phyloP scores from a whole-genome alignment of 2,888 invertebrate species.

The Caenorhabditis wallacei region DNA sequence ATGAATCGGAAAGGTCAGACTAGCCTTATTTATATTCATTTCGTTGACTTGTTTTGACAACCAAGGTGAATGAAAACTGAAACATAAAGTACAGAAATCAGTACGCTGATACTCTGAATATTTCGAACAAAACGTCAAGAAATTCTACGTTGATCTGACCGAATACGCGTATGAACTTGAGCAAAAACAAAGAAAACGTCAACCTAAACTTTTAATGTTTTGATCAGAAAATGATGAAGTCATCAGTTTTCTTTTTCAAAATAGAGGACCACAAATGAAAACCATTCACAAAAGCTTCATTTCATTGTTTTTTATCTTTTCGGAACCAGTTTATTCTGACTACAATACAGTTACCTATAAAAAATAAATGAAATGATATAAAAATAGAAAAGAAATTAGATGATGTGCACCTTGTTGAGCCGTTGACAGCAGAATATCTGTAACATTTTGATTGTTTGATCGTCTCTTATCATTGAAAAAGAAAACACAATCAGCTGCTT shows the following conservation, averaged over 20 bases:
- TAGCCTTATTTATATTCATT: slow-evolving; percentile 9
- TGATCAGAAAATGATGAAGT: slow-evolving; percentile 16
- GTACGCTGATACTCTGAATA: slow-evolving; percentile 2
- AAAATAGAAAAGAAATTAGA: slow-evolving; percentile 16
- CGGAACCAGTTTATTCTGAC: slow-evolving; percentile 54
- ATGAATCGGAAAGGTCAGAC: slow-evolving; percentile 21
- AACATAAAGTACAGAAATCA: slow-evolving; percentile 15
- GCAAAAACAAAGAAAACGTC: slow-evolving; percentile 15
- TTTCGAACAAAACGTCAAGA: slow-evolving; percentile 1
- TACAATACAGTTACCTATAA: slow-evolving; percentile 28
- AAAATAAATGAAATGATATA: no score
- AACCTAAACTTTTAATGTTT: slow-evolving; percentile 10
- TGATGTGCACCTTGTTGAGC: slow-evolving; percentile 53
- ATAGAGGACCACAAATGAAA: slow-evolving; percentile 15
- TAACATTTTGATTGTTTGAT: slow-evolving; percentile 12
- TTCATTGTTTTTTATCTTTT: slow-evolving; percentile 5
- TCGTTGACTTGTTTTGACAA: slow-evolving; percentile 7
- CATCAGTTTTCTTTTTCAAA: slow-evolving; percentile 14
- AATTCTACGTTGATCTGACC: not conserved
- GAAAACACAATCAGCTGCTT: slow-evolving; percentile 10
- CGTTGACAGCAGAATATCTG: slow-evolving; percentile 59
- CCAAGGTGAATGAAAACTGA: slow-evolving; percentile 9
- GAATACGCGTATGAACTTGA: slow-evolving; percentile 1
- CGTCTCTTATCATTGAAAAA: not conserved
- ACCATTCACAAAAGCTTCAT: slow-evolving; percentile 9